A percentile compares a stretch with the other conserved stretches of the same genome.
Evolutionary conservation across 1,140 invertebrate genomes (phyloP).

Genomic region (Mycetomoellerius zeteki): DNA sequence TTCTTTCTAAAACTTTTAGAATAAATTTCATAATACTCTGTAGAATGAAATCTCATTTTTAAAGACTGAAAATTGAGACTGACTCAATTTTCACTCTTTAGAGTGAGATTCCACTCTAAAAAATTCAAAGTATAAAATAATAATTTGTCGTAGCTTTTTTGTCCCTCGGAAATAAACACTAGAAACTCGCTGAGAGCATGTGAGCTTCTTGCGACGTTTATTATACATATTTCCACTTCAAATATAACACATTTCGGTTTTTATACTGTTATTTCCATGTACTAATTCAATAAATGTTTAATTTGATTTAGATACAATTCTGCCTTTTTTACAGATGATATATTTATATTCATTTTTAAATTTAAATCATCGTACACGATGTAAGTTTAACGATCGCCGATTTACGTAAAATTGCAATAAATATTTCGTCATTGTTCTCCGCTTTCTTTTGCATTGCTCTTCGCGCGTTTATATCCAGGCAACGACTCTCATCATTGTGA

Average conservation of each 20-base stretch:
- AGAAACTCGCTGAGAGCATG: background rate
- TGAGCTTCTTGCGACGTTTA: background rate
- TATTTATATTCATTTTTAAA: conserved; percentile 1
- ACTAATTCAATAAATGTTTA: conserved; percentile 9
- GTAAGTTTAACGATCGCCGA: background rate
- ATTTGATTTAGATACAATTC: background rate
- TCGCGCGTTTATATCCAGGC: conserved; percentile 28
- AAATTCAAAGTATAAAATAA: background rate
- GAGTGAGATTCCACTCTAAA: too few relatives aligned
- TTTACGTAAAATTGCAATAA: conserved; percentile 13
- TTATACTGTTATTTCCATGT: background rate
- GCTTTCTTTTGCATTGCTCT: background rate
- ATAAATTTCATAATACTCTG: too few relatives aligned
- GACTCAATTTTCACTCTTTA: too few relatives aligned
- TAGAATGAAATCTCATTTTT: too few relatives aligned
- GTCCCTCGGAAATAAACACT: background rate
- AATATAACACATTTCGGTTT: background rate
- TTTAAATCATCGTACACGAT: background rate
- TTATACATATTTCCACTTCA: background rate
- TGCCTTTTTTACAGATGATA: background rate
- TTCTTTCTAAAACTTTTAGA: too few relatives aligned
- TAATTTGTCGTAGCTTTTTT: background rate
- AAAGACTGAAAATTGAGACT: too few relatives aligned
- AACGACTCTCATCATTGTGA: conserved; percentile 9
- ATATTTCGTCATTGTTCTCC: background rate